Percentiles rank a stretch among this genome's conserved stretches.
These are phyloP conservation scores for Teleogryllus oceanicus DNA, from an alignment of 2,888 invertebrate species.

Conservation along the genomic window DNA sequence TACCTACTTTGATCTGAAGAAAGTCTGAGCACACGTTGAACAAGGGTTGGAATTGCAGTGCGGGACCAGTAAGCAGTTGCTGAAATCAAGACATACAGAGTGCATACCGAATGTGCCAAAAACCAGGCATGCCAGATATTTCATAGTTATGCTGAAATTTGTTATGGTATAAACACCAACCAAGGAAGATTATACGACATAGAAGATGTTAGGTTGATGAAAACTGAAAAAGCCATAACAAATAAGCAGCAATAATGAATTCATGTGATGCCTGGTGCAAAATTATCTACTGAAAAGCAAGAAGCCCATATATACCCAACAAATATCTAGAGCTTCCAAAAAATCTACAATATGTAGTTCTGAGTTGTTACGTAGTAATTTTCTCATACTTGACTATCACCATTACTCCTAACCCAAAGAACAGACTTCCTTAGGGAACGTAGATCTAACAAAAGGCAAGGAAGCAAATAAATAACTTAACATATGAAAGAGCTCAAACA, in stretches of 20 bases:
- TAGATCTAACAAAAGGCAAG: too few relatives aligned
- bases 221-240: neutral
- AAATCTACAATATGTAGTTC: neutral
- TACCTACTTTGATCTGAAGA: slow-evolving; percentile 30
- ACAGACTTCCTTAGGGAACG: too few relatives aligned
- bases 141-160: slow-evolving; percentile 18
- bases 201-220: neutral
- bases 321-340: neutral
- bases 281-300: neutral
- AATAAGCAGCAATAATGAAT: slow-evolving; percentile 10
- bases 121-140: slow-evolving; percentile 1
- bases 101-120: slow-evolving; percentile 12
- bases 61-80: slow-evolving; percentile 31
- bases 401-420: too few relatives aligned
- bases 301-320: neutral
- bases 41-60: slow-evolving; percentile 30
- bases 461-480: too few relatives aligned
- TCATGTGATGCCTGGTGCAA: slow-evolving; percentile 9
- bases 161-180: neutral
- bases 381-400: too few relatives aligned
- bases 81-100: slow-evolving; percentile 26
- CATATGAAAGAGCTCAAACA: too few relatives aligned
- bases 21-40: slow-evolving; percentile 31
- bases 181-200: neutral
- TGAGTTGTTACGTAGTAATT: too few relatives aligned